Conservation (phyloP, 2,113 vertebrate species). For the rabbit (Oryctolagus cuniculus) region mOryCun1.1 NC_091453.1:62625001-62625500, state of each 20-base stretch:
- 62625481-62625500: background rate
- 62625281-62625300: background rate
- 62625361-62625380: background rate
- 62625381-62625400: background rate
- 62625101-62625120: background rate
- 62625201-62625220: background rate
- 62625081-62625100: background rate
- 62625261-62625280: slow-evolving; percentile 19
- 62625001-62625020: background rate
- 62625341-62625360: background rate
- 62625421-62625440: slow-evolving; percentile 25
- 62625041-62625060: background rate
- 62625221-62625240: slow-evolving; percentile 8
- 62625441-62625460: background rate
- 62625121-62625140: background rate
- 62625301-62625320: background rate
- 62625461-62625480: background rate
- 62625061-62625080: background rate
- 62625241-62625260: slow-evolving; percentile 12
- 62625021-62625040: background rate
- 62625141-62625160: background rate
- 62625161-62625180: background rate
- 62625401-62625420: background rate
- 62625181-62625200: background rate
- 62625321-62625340: slow-evolving; percentile 7